Base-by-base conservation (phyloP, 2,888 invertebrate species). In the Eupithecia exiguata region DNA sequence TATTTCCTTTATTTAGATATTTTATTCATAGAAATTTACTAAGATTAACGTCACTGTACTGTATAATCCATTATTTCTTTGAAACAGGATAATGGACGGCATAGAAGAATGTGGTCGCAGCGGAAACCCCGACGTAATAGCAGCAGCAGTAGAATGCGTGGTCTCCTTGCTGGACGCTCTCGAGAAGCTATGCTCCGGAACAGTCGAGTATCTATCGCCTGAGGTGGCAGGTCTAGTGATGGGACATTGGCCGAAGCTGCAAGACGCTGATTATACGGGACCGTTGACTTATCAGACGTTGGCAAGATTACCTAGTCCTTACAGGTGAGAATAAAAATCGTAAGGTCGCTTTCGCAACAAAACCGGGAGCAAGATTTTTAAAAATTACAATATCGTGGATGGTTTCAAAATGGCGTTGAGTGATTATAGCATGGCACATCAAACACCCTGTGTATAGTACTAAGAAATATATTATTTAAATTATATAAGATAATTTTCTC, bases 51-150 rank as follows among this genome's bases (percentile, higher is more conserved):
- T 30, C 30, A 30, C 30, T 30, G 30, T 30, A 38, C 38, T 38
- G 7, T 6, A 5, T 7, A 38, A 38, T 38, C 38, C 5, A 4
- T n/a, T 35, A 18, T 4, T 63, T 63, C n/a, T 65, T 65, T 38
- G n/a, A 21, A 35, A 0, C 74, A 94, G 98, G 83, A 97, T 98
- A 82, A 97, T 98, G 96, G 98, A 99, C 86, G 98, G 98, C 0
- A 97, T 98, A 87, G 98, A 98, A 91, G 98, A 99, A 91, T 98
- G 98, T 75, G 97, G 98, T n/a, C 96, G 96, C 80, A 97, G 97
- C 78, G 97, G 96, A 69, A 97, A 97, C 79, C 96, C 97, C 21
- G 95, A 96, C 76, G 96, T 97, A 7, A 93, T 98, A n/a, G 95
- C 96, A 68, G 97, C 97, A 0, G 97, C 97, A 79, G 97, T 97